phyloP scores from a whole-genome alignment of 1,140 invertebrate species.

The Calephelis nemesis region DNA sequence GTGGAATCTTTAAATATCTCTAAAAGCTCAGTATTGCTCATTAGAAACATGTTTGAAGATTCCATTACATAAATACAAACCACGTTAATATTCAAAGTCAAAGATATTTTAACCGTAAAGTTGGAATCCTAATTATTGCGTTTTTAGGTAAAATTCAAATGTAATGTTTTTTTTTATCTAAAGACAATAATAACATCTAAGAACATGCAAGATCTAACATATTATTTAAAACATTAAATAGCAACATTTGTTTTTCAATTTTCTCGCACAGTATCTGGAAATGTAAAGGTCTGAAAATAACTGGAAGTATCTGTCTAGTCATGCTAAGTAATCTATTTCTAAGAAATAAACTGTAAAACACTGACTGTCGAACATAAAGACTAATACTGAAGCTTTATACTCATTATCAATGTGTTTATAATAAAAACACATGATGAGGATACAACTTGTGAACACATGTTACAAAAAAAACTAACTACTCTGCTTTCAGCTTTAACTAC shows the following conservation, averaged over 20 bases:
- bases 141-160: too few species aligned
- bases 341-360: conserved; percentile 13
- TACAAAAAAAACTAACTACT: conserved; percentile 31
- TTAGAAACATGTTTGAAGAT: too few species aligned
- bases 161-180: too few species aligned
- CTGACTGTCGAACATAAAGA: conserved; percentile 4
- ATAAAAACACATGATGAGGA: conserved; percentile 47
- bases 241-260: background rate
- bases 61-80: too few species aligned
- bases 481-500: conserved; percentile 12
- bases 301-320: background rate
- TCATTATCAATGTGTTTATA: conserved; percentile 41
- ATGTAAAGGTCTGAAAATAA: background rate
- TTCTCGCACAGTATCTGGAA: background rate
- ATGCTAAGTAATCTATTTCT: conserved; percentile 18
- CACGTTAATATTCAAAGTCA: too few species aligned
- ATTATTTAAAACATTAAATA: too few species aligned
- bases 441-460: conserved; percentile 54
- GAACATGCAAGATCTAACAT: too few species aligned
- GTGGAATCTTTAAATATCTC: too few species aligned
- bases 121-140: too few species aligned
- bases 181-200: too few species aligned
- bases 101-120: too few species aligned
- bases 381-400: conserved; percentile 18
- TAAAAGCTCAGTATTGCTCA: too few species aligned